Evolutionary conservation across 2,113 vertebrate genomes (phyloP), one percentile per base, ranked within the genome.

Genomic region (Takifugu bimaculatus): DNA sequence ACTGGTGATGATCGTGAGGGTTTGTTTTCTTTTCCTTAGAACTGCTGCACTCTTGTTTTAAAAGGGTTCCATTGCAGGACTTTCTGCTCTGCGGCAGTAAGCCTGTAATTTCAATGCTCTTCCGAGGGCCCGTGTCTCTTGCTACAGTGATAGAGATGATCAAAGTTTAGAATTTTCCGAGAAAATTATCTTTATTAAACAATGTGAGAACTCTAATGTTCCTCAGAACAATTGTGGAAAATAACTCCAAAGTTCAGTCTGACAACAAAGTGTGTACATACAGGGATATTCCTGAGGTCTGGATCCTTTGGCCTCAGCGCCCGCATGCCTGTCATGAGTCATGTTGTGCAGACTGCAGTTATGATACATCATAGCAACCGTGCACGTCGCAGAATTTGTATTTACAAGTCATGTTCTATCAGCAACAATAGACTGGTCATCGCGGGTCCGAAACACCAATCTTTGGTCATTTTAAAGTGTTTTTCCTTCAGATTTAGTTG

Each of bases 81-180:
- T 79, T 79, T 63, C 52, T 67, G 52, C 50, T 25, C 57, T 67
- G 51, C 68, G 35, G 43, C 67, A 80, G 75, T 63, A 42, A 72
- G 53, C 60, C 58, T 62, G 28, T 64, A 72, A 78, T 76, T 65
- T 72, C 54, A 13, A 29, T 9, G 5, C 56, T 69, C 68, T 72
- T 75, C 68, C 28, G 57, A 65, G 72, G 67, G 68, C 57, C 70
- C 43, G 12, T 57, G 73, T 65, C 50, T 78, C 69, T 58, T 35
- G 74, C 32, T 64, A 47, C 64, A 60, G 72, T 61, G 74, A 68
- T 13, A 57, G 50, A 60, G 74, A 70, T 86, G 83, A 89, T 87
- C 85, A 80, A 73, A 79, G 78, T 89, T 91, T 87, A 88, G 83
- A 82, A 86, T 87, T 89, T 80, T 44, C 61, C 70, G 66, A 88